Conservation (phyloP, 2,797 vertebrate genomes). For the Prunella strophiata region DNA sequence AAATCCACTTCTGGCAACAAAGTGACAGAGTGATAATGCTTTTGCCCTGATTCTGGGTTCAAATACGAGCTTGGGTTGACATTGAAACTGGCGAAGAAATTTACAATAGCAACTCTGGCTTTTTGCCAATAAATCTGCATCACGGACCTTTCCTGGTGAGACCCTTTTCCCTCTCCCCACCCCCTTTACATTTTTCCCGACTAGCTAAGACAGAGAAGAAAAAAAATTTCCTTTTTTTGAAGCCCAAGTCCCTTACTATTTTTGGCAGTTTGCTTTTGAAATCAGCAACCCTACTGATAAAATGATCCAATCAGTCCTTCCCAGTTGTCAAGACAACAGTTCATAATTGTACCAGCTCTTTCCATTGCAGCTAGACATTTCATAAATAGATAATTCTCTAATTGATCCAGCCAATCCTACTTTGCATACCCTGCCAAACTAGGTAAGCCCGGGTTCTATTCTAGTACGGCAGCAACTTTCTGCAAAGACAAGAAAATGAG, state of each 20-base stretch:
- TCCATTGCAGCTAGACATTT: conserved; percentile 80
- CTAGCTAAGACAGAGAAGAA: background rate
- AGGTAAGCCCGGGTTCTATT: conserved; percentile 65
- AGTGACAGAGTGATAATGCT: conserved; percentile 89
- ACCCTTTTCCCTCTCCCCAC: conserved; percentile 44
- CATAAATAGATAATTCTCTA: conserved; percentile 83
- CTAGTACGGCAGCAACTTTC: conserved; percentile 67
- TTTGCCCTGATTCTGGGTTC: conserved; percentile 92
- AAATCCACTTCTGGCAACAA: conserved; percentile 84
- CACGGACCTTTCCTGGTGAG: conserved; percentile 64
- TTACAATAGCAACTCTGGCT: conserved; percentile 80
- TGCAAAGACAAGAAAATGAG: conserved; percentile 64
- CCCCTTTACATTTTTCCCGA: conserved; percentile 24
- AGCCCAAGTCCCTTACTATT: conserved; percentile 70
- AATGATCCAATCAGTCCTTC: conserved; percentile 81
- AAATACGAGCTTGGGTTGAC: conserved; percentile 83
- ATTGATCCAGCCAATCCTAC: conserved; percentile 79
- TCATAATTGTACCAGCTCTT: conserved; percentile 80
- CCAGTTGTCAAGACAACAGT: conserved; percentile 84
- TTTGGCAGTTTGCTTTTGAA: conserved; percentile 76
- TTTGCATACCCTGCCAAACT: conserved; percentile 76
- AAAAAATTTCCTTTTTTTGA: background rate
- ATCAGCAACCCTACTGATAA: conserved; percentile 78
- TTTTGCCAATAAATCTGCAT: conserved; percentile 79
- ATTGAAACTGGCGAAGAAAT: conserved; percentile 79